phyloP scores from a whole-genome alignment of 1,140 invertebrate genomes.

The Papilio xuthus region DNA sequence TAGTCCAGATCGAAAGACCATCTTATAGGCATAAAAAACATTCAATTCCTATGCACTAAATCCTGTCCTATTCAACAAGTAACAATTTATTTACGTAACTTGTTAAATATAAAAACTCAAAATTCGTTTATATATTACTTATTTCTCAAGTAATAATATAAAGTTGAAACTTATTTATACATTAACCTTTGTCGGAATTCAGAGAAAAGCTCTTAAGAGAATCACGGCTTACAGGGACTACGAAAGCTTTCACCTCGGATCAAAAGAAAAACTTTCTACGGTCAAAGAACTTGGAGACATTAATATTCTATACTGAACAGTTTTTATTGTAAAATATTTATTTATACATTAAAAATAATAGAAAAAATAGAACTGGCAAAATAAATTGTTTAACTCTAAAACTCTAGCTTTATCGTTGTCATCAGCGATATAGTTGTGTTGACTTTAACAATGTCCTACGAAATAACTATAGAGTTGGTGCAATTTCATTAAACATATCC shows the following conservation, averaged over 20 bases:
- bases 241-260: conserved; percentile 15
- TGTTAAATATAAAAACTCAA: background rate
- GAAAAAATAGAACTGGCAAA: background rate
- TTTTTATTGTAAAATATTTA: background rate
- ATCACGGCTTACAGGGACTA: background rate
- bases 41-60: too few relatives aligned
- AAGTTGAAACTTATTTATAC: conserved; percentile 3
- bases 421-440: background rate
- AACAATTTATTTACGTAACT: background rate
- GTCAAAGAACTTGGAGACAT: conserved; percentile 12
- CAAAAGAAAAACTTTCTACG: conserved; percentile 9
- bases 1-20: background rate
- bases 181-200: conserved; percentile 20
- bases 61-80: background rate
- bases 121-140: background rate
- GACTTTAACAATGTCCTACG: background rate
- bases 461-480: too few relatives aligned
- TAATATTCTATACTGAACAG: background rate
- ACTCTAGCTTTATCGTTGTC: background rate
- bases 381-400: background rate
- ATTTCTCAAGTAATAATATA: background rate
- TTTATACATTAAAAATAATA: background rate
- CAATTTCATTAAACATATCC: background rate
- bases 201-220: conserved; percentile 18
- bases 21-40: too few relatives aligned